Evolutionary conservation across 2,113 vertebrate genomes (phyloP).

Genomic region (Muntiacus reevesi): DNA sequence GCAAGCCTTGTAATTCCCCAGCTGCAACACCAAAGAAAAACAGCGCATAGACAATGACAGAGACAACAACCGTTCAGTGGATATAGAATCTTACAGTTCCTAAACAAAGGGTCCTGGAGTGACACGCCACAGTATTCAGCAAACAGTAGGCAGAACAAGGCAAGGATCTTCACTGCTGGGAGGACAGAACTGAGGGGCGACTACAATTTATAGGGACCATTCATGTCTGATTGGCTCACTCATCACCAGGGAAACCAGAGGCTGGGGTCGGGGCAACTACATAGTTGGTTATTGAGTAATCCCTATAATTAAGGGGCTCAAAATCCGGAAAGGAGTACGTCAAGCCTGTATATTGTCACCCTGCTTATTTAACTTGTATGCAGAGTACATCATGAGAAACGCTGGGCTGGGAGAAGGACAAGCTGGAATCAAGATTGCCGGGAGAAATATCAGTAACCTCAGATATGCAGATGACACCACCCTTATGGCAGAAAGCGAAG

Average conservation of each 20-base stretch:
- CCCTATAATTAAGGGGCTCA: neutral
- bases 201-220: rapidly evolving
- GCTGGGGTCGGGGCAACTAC: rapidly evolving
- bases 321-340: neutral
- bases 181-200: neutral
- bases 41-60: neutral
- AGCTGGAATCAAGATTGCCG: neutral
- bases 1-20: too few relatives aligned
- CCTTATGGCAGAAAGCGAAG: neutral
- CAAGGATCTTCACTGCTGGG: neutral
- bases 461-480: neutral
- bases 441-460: neutral
- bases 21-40: neutral
- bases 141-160: neutral
- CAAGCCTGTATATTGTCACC: neutral
- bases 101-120: neutral
- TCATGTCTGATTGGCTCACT: neutral
- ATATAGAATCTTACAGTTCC: neutral
- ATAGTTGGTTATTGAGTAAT: neutral
- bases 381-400: neutral
- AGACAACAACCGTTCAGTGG: neutral
- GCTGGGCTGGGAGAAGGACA: neutral
- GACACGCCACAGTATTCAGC: neutral
- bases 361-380: neutral
- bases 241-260: neutral